Evolutionary conservation across 2,888 invertebrate species (phyloP).

Genomic region (Exephanes ischioxanthus): DNA sequence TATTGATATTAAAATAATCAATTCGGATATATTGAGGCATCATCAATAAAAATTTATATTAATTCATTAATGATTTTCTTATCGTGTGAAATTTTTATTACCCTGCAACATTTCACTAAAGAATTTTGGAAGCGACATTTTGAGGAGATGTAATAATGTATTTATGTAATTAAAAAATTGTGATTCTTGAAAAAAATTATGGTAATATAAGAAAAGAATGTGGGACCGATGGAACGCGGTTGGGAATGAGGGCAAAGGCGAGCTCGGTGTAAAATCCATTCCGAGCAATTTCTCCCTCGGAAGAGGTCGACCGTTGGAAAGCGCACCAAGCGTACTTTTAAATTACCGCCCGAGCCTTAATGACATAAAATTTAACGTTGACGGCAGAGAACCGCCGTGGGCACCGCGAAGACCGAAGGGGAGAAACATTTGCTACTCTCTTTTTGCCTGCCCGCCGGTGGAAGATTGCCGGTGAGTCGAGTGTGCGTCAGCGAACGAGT

Average conservation of each 20-base stretch:
- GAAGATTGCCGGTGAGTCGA: slow-evolving; percentile 31
- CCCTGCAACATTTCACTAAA: background rate
- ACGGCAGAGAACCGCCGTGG: slow-evolving; percentile 48
- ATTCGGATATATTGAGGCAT: no score
- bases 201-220: background rate
- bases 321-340: slow-evolving; percentile 63
- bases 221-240: background rate
- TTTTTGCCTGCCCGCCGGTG: slow-evolving; percentile 22
- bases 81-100: background rate
- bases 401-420: slow-evolving; percentile 1
- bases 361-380: slow-evolving; percentile 67
- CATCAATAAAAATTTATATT: no score
- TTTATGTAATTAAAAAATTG: background rate
- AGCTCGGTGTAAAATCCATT: slow-evolving; percentile 57
- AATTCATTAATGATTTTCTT: no score
- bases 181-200: background rate
- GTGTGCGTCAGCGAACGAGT: slow-evolving; percentile 51
- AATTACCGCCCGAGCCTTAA: slow-evolving; percentile 67
- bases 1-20: no score
- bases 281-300: slow-evolving; percentile 49
- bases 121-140: background rate
- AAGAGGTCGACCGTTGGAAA: slow-evolving; percentile 44
- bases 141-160: background rate
- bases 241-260: slow-evolving; percentile 28
- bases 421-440: slow-evolving; percentile 19